These are phyloP conservation scores for Labeo catla DNA, from an alignment of 2,113 vertebrate genomes.

Conservation along the genomic window DNA sequence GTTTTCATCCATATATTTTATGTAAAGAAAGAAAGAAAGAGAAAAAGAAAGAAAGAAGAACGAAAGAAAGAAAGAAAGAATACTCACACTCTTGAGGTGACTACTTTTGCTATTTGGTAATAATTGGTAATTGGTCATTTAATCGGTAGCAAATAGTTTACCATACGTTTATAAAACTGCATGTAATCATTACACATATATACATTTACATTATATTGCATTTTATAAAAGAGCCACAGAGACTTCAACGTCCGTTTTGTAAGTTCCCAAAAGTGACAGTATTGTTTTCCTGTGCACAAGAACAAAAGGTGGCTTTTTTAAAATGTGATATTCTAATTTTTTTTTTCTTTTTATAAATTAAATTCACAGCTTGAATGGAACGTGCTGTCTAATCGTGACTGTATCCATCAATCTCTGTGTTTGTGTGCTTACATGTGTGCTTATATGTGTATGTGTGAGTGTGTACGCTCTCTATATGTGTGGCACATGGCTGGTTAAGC, in stretches of 20 bases:
- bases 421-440: background rate
- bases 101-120: too few species aligned
- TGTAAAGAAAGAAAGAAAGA: background rate
- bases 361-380: background rate
- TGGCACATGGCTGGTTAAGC: constrained; percentile 50
- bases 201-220: background rate
- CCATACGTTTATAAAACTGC: too few species aligned
- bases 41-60: background rate
- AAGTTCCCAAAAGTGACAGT: background rate
- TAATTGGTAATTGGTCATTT: too few species aligned
- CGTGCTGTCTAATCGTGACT: background rate
- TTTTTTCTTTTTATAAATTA: background rate
- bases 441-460: background rate
- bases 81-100: too few species aligned
- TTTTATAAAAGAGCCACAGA: background rate
- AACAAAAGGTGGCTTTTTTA: too few species aligned
- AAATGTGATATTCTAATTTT: too few species aligned
- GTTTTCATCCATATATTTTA: background rate
- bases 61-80: too few species aligned
- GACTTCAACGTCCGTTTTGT: background rate
- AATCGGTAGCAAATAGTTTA: too few species aligned
- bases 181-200: too few species aligned
- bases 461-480: constrained; percentile 18
- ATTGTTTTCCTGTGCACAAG: background rate
- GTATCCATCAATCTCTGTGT: background rate